These are phyloP conservation scores for Araneus ventricosus DNA, from an alignment of 1,140 invertebrate genomes.

Conservation along the genomic window DNA sequence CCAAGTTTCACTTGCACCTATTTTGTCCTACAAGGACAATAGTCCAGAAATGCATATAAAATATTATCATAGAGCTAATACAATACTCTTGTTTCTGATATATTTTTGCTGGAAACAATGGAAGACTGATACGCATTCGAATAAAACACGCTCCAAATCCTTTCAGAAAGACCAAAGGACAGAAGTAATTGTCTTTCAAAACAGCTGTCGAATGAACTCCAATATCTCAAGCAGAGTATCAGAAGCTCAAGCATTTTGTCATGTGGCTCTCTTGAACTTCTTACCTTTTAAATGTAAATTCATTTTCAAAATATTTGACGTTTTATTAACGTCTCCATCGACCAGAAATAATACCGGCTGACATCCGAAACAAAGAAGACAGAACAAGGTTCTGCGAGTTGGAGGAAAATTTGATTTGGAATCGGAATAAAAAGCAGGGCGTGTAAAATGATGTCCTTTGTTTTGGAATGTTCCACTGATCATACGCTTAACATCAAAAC, in stretches of 20 bases:
- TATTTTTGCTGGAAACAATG: background rate
- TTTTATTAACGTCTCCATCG: constrained; percentile 31
- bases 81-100: background rate
- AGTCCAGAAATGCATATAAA: too few relatives aligned
- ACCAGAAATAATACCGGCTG: background rate
- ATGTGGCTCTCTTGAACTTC: constrained; percentile 2
- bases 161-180: background rate
- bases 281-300: constrained; percentile 22
- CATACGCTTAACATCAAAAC: background rate
- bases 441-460: constrained; percentile 13
- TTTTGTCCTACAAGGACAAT: too few relatives aligned
- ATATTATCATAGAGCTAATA: background rate
- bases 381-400: background rate
- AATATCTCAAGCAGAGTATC: background rate
- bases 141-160: background rate
- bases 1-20: too few relatives aligned
- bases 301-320: constrained; percentile 12
- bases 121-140: background rate
- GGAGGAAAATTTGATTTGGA: constrained; percentile 7
- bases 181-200: background rate
- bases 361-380: background rate
- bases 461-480: background rate
- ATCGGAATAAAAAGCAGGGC: background rate
- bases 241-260: background rate
- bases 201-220: background rate